phyloP scores from a whole-genome alignment of 2,113 vertebrate species.

The Dendrocopos noguchii region DNA sequence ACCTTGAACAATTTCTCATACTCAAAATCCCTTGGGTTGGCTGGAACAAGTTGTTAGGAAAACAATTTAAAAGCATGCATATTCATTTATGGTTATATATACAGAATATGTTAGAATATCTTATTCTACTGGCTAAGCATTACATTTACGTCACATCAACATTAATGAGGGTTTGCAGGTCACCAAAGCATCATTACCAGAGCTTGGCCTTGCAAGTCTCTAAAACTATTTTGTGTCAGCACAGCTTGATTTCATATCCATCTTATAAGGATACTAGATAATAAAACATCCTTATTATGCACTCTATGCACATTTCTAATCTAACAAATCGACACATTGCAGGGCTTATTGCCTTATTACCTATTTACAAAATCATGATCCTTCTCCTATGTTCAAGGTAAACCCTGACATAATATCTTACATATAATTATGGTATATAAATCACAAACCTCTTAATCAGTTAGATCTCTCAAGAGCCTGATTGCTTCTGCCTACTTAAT shows the following conservation, averaged over 20 bases:
- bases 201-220: conserved; percentile 24
- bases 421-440: conserved; percentile 30
- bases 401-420: conserved; percentile 17
- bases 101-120: neutral
- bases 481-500: conserved; percentile 29
- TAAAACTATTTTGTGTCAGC: conserved; percentile 38
- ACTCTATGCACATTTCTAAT: neutral
- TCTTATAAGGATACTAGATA: neutral
- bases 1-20: neutral
- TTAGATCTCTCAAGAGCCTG: neutral
- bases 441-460: conserved; percentile 41
- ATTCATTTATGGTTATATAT: conserved; percentile 42
- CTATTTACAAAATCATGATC: conserved; percentile 34
- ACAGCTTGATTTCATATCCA: neutral
- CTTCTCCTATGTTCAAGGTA: conserved; percentile 42
- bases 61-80: conserved; percentile 35
- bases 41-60: conserved; percentile 16
- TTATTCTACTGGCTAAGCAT: neutral
- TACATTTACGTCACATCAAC: neutral
- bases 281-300: neutral
- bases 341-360: conserved; percentile 19
- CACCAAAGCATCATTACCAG: conserved; percentile 20
- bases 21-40: conserved; percentile 24
- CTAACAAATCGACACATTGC: conserved; percentile 25
- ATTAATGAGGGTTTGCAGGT: conserved; percentile 28